Percentiles rank a stretch among this genome's conserved stretches.
Evolutionary conservation across 2,113 vertebrate species (phyloP).

Genomic region (Pholis gunnellus): DNA sequence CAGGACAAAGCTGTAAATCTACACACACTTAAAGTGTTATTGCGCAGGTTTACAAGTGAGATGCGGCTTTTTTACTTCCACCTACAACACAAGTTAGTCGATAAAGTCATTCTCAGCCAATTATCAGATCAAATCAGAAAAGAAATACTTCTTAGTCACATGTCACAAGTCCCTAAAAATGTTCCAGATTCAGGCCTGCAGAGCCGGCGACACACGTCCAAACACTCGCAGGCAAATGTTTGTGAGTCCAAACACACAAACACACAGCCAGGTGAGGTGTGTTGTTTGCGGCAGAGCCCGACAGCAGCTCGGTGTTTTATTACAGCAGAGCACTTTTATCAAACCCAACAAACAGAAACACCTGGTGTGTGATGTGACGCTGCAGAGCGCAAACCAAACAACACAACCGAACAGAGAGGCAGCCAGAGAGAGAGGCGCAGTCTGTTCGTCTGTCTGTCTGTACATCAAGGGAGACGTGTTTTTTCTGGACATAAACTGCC

Average conservation of each 20-base stretch:
- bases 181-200: constrained; percentile 28
- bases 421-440: background rate
- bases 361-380: constrained; percentile 60
- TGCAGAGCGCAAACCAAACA: constrained; percentile 65
- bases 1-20: background rate
- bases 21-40: background rate
- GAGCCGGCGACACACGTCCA: constrained; percentile 23
- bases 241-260: constrained; percentile 46
- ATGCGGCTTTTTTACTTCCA: background rate
- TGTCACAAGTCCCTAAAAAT: constrained; percentile 16
- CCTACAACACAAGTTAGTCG: background rate
- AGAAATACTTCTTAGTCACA: constrained; percentile 7
- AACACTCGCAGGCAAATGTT: constrained; percentile 54
- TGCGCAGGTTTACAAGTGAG: background rate
- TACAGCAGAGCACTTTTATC: constrained; percentile 65
- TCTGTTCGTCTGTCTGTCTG: background rate
- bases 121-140: background rate
- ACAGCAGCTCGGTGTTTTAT: constrained; percentile 63
- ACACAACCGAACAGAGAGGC: constrained; percentile 2
- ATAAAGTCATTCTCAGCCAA: background rate
- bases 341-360: constrained; percentile 68
- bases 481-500: background rate
- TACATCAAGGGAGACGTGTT: background rate
- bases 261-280: constrained; percentile 49
- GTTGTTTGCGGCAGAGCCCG: constrained; percentile 53